Conservation (phyloP, 2,113 vertebrate species). For the Turnix velox region DNA sequence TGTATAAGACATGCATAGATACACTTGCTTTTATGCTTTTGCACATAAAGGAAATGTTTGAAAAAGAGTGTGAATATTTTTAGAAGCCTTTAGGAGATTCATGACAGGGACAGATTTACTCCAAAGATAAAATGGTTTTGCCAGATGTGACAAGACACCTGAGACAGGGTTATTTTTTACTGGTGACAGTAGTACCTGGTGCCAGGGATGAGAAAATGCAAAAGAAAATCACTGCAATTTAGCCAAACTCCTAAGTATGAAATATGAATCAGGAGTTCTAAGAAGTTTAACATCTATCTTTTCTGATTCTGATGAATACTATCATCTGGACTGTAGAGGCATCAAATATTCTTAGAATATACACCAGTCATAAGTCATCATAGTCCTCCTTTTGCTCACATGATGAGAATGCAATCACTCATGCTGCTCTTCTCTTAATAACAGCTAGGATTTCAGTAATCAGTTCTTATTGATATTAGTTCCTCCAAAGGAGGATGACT, state of each 20-base stretch:
- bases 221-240: neutral
- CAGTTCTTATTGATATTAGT: neutral
- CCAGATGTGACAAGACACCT: neutral
- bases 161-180: neutral
- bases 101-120: neutral
- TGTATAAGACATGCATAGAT: neutral
- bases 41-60: neutral
- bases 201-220: neutral
- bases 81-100: neutral
- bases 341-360: neutral
- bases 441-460: neutral
- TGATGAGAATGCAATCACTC: neutral
- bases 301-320: neutral
- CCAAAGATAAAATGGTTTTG: neutral
- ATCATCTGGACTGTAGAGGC: neutral
- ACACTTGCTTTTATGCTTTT: neutral
- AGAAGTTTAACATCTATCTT: neutral
- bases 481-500: neutral
- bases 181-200: neutral
- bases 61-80: neutral
- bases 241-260: neutral
- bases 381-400: neutral
- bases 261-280: neutral
- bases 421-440: neutral
- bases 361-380: neutral